Percentiles rank a stretch among this genome's conserved stretches.
Evolutionary conservation across 2,888 invertebrate genomes (phyloP).

Genomic region (Eurytoma adleriae): DNA sequence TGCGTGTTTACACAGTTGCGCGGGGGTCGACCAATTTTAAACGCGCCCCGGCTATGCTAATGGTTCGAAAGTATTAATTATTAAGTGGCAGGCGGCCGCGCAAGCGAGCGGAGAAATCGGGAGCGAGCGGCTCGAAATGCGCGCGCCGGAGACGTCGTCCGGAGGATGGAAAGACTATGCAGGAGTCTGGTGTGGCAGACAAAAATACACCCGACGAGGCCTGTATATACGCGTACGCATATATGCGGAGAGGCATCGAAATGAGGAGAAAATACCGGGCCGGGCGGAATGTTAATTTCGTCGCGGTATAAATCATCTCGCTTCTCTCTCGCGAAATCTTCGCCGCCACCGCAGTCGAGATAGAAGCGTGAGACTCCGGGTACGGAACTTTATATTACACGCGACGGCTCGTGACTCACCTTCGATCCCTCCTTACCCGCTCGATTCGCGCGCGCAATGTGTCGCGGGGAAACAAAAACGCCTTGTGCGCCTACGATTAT

Average conservation of each 20-base stretch:
- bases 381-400: slow-evolving; percentile 51
- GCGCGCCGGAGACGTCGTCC: slow-evolving; percentile 33
- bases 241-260: slow-evolving; percentile 58
- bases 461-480: slow-evolving; percentile 24
- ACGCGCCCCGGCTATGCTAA: slow-evolving; percentile 41
- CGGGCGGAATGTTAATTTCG: slow-evolving; percentile 67
- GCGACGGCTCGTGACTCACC: slow-evolving; percentile 62
- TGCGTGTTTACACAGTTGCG: slow-evolving; percentile 53
- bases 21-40: slow-evolving; percentile 47
- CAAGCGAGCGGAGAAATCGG: slow-evolving; percentile 7
- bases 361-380: slow-evolving; percentile 51
- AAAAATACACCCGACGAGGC: slow-evolving; percentile 54
- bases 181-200: slow-evolving; percentile 51
- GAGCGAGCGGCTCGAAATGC: slow-evolving; percentile 13
- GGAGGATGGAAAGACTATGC: slow-evolving; percentile 53
- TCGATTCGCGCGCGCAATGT: slow-evolving; percentile 12
- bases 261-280: slow-evolving; percentile 65
- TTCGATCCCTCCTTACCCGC: slow-evolving; percentile 61
- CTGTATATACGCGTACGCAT: neutral
- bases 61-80: slow-evolving; percentile 57
- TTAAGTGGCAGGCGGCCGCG: slow-evolving; percentile 51
- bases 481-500: slow-evolving; percentile 56
- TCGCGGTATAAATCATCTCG: slow-evolving; percentile 65
- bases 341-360: slow-evolving; percentile 17
- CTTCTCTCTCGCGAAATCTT: slow-evolving; percentile 48